These are phyloP conservation scores for Capra hircus DNA, from an alignment of 2,113 vertebrate species.

Conservation along the genomic window DNA sequence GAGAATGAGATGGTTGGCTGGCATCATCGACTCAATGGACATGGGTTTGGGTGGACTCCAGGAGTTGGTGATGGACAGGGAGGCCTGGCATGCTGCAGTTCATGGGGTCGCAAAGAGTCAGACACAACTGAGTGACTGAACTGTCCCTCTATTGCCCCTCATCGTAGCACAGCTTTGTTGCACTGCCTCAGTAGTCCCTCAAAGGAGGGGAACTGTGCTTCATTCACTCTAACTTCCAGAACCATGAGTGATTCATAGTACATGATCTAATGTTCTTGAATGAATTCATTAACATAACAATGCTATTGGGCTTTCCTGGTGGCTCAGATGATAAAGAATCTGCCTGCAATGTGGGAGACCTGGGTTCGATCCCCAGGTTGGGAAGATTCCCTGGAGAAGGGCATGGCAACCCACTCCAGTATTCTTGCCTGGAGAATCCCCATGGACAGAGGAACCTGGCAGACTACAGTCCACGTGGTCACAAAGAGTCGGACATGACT, in stretches of 20 bases:
- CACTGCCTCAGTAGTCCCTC: neutral
- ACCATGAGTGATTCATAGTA: neutral
- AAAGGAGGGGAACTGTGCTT: neutral
- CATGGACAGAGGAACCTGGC: neutral
- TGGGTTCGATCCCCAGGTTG: neutral
- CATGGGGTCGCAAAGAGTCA: rapidly evolving
- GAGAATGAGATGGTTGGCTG: neutral
- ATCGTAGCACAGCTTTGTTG: neutral
- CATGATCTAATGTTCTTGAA: neutral
- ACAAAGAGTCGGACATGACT: neutral
- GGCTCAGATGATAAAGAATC: neutral
- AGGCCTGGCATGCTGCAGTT: neutral
- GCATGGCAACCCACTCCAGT: neutral
- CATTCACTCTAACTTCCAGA: neutral
- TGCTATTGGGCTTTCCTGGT: neutral
- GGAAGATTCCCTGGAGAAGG: neutral
- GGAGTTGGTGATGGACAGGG: neutral
- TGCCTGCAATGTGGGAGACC: neutral
- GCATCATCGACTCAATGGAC: neutral
- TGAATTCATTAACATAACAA: neutral
- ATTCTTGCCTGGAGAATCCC: neutral
- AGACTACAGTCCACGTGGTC: neutral
- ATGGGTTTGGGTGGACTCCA: neutral
- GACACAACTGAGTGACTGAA: rapidly evolving
- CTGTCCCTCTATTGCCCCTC: neutral